Evolutionary conservation across 1,140 invertebrate genomes (phyloP).

Genomic region (Drosophila sproati): DNA sequence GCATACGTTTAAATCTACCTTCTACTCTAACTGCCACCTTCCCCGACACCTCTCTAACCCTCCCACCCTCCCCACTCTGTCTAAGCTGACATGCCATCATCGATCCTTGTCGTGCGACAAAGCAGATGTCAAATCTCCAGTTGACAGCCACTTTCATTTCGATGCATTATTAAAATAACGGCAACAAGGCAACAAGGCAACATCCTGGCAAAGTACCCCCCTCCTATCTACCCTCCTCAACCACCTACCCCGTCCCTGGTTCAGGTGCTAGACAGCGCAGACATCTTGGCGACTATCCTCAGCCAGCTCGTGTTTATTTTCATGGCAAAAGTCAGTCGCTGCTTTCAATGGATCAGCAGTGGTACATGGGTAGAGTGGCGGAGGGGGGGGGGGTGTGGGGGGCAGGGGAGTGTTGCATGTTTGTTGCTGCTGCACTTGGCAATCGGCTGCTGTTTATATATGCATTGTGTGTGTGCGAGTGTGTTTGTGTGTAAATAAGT

Average conservation of each 20-base stretch:
- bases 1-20: too few species aligned
- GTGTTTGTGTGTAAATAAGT: constrained; percentile 79
- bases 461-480: constrained; percentile 31
- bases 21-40: too few species aligned
- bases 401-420: neutral
- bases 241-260: neutral
- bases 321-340: constrained; percentile 71
- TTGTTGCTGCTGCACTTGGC: constrained; percentile 61
- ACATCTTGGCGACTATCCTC: constrained; percentile 77
- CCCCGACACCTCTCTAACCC: neutral
- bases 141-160: constrained; percentile 82
- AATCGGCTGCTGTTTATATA: constrained; percentile 56
- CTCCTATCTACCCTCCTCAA: neutral
- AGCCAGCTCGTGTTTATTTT: constrained; percentile 77
- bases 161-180: constrained; percentile 79
- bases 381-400: neutral
- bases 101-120: constrained; percentile 73
- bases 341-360: neutral
- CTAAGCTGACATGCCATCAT: constrained; percentile 61
- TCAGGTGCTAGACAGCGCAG: constrained; percentile 66
- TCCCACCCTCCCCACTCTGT: neutral
- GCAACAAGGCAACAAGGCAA: constrained; percentile 66
- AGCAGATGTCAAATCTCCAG: constrained; percentile 71
- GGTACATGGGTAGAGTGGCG: neutral
- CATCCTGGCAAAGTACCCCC: constrained; percentile 68